phyloP scores from a whole-genome alignment of 2,113 vertebrate genomes.

The Python bivittatus region DNA sequence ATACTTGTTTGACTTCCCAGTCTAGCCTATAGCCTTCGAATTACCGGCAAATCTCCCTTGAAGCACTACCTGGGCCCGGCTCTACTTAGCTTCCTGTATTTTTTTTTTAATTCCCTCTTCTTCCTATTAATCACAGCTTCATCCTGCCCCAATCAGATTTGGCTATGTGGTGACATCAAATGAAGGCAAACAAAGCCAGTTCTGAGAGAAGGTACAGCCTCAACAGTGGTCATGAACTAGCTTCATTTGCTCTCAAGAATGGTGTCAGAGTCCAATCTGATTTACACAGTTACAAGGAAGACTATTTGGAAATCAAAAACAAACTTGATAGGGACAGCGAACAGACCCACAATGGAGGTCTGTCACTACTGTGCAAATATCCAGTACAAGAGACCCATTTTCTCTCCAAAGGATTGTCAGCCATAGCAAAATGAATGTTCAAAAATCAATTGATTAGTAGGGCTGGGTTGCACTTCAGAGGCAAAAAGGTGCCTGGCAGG shows the following conservation, averaged over 20 bases:
- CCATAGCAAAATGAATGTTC: neutral
- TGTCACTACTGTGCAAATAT: neutral
- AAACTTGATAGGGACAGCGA: neutral
- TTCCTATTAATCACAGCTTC: neutral
- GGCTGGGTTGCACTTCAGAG: too few relatives aligned
- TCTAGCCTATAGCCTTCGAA: too few relatives aligned
- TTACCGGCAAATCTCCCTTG: too few relatives aligned
- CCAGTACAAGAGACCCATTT: neutral
- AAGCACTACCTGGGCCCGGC: too few relatives aligned
- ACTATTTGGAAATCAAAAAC: neutral
- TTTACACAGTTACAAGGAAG: neutral
- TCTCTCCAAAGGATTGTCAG: neutral
- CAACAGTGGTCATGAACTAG: neutral
- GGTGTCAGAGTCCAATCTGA: neutral
- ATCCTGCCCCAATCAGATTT: neutral
- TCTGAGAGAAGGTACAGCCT: neutral
- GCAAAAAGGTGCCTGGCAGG: too few relatives aligned
- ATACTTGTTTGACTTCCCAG: too few relatives aligned
- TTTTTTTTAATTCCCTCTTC: neutral
- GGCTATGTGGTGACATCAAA: neutral
- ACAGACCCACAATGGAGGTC: neutral
- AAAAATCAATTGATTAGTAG: neutral
- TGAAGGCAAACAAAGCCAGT: neutral
- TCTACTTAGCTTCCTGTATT: neutral
- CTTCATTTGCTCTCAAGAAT: neutral